Conservation (phyloP, 2,113 vertebrate genomes). For the Dendropsophus ebraccatus region DNA sequence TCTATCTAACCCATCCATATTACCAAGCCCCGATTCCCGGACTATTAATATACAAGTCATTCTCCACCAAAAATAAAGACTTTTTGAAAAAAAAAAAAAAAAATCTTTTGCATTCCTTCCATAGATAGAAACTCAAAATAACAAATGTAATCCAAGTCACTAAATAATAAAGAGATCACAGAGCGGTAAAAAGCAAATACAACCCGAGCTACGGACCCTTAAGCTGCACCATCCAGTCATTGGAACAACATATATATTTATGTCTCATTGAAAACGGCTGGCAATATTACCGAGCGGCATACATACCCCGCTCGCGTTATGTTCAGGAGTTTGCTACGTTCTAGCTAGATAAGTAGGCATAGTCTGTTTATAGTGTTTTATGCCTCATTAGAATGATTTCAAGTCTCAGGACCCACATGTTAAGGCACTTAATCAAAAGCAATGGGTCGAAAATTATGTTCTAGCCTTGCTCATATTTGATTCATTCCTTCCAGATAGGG, state of each 20-base stretch:
- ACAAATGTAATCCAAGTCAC: slow-evolving; percentile 28
- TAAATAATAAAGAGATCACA: slow-evolving; percentile 24
- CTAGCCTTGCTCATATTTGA: slow-evolving; percentile 92
- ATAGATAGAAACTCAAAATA: neutral
- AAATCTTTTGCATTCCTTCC: neutral
- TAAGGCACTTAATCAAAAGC: slow-evolving; percentile 99
- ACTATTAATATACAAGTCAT: neutral
- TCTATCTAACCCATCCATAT: too few species aligned
- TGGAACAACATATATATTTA: slow-evolving; percentile 38
- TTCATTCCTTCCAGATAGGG: slow-evolving; percentile 95
- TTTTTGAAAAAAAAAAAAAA: neutral
- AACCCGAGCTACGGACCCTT: slow-evolving; percentile 9
- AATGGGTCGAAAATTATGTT: slow-evolving; percentile 99
- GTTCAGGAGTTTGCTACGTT: slow-evolving; percentile 86
- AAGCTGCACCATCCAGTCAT: slow-evolving; percentile 23
- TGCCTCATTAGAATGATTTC: slow-evolving; percentile 98
- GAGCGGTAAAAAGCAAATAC: neutral
- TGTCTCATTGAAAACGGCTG: slow-evolving; percentile 29
- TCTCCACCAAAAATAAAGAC: neutral
- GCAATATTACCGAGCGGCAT: slow-evolving; percentile 8
- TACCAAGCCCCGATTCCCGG: neutral
- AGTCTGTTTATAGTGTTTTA: slow-evolving; percentile 80
- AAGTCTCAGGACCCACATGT: slow-evolving; percentile 91
- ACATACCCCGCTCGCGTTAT: slow-evolving; percentile 72
- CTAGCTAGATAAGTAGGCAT: slow-evolving; percentile 78